Evolutionary conservation across 2,797 vertebrate genomes (phyloP), one percentile per base, ranked within the genome.

Genomic region (Zenarchopterus dispar): DNA sequence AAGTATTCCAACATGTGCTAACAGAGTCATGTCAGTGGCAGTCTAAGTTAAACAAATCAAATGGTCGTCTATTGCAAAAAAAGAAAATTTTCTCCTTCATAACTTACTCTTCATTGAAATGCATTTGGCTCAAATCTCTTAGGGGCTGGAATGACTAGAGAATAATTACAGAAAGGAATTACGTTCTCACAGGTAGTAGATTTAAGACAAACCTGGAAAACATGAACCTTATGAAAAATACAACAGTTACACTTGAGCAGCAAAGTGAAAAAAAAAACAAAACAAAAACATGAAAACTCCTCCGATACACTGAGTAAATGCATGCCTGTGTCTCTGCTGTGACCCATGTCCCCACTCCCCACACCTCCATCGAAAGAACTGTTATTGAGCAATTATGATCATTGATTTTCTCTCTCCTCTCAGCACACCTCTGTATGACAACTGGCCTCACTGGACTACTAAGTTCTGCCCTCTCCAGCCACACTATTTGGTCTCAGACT

Each of bases 341-440:
- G 66, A 81, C 72, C 68, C 21, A 0, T 51, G 76, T 59, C 52
- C 59, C 26, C 41, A 62, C 49, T 64, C 67, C 59, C 48, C 53
- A 24, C 54, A 56, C 68, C 67, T 75, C 73, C 42, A 72, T 75
- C 43, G 6, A 54, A 48, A 2, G 56, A n/a, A 51, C 69, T 65
- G 82, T 84, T 89, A 87, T 80, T 82, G 81, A 86, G 80, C 87
- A 89, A 84, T 89, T 88, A 92, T 81, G 75, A 65, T 49, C 75
- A 89, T 91, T 81, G 90, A 92, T 90, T 88, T 89, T 72, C 67
- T 81, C 58, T 81, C 76, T 66, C 48, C 62, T 65, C 80, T 75
- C 78, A 26, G 77, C 57, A 60, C 71, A 59, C 72, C 73, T 75
- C 75, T 75, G 67, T 75, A 87, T 86, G 87, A 89, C 84, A 84